These are phyloP conservation scores for Hetaerina titia DNA, from an alignment of 2,888 invertebrate genomes.

Conservation along the genomic window DNA sequence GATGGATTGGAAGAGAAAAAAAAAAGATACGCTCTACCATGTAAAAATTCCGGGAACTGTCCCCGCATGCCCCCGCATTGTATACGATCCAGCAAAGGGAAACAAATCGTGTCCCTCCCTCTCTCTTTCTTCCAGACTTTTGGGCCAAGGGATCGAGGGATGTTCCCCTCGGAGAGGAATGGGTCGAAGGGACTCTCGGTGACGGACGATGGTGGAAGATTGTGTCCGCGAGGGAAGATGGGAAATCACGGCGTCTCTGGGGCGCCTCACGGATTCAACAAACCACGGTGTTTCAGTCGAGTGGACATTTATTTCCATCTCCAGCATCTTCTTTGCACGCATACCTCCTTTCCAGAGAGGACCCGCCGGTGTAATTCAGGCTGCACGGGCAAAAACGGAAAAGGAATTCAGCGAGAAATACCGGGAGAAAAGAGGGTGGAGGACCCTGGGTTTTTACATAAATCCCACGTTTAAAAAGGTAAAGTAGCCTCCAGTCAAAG, in stretches of 20 bases:
- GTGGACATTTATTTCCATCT: neutral
- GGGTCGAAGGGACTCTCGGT: neutral
- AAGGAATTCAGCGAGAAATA: no score
- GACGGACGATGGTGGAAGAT: neutral
- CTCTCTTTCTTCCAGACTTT: neutral
- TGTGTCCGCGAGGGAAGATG: neutral
- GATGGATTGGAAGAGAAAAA: neutral
- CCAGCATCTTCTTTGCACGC: neutral
- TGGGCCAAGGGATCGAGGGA: neutral
- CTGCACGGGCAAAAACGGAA: neutral
- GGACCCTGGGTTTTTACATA: no score
- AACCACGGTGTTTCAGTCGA: neutral
- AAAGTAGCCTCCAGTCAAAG: no score
- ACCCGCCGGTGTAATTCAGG: neutral
- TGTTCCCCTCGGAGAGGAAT: neutral
- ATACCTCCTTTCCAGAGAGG: neutral
- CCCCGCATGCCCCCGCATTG: neutral
- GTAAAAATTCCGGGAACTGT: neutral
- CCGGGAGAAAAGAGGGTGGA: no score
- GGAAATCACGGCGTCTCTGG: neutral
- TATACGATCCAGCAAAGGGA: neutral
- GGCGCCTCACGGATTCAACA: neutral
- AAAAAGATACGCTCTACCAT: neutral
- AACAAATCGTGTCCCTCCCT: neutral
- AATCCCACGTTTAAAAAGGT: no score